A percentile compares a stretch with the other conserved stretches of the same genome.
Evolutionary conservation across 2,113 vertebrate genomes (phyloP).

Genomic region (Lasiurus cinereus): DNA sequence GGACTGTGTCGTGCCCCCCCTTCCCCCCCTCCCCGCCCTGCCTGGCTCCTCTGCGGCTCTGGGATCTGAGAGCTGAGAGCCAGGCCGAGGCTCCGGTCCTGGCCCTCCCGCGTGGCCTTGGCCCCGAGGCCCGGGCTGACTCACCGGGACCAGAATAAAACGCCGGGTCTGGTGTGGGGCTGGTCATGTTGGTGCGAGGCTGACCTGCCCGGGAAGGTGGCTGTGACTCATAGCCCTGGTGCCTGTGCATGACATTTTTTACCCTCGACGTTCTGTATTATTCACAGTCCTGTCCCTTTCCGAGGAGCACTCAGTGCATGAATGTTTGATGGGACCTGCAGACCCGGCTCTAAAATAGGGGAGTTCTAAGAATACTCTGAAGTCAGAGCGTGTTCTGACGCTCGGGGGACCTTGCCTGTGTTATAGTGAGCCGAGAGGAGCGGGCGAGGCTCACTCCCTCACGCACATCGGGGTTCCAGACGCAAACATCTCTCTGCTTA

Average conservation of each 20-base stretch:
- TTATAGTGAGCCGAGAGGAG: constrained; percentile 35
- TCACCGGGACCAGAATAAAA: constrained; percentile 83
- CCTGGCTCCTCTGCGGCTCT: not conserved
- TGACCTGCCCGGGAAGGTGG: constrained; percentile 68
- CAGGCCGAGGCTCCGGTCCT: not conserved
- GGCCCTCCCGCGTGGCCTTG: not conserved
- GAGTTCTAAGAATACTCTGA: constrained; percentile 39
- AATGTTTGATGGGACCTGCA: constrained; percentile 48
- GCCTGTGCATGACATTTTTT: constrained; percentile 64
- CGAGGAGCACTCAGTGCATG: constrained; percentile 32
- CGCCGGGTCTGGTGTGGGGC: constrained; percentile 71
- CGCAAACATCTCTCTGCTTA: not conserved
- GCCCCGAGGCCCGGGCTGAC: constrained; percentile 78
- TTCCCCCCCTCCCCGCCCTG: fast-evolving
- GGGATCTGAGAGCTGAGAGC: not conserved
- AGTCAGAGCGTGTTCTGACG: constrained; percentile 48
- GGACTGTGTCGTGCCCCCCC: not conserved
- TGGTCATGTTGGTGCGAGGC: constrained; percentile 72
- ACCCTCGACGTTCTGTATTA: not conserved
- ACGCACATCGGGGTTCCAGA: not conserved
- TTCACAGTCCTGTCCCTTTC: constrained; percentile 61
- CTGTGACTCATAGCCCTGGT: constrained; percentile 77
- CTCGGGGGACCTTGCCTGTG: not conserved
- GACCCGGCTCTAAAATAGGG: constrained; percentile 33
- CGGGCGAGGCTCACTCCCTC: not conserved